These are phyloP conservation scores for Micrasema minimum DNA, from an alignment of 1,140 invertebrate species.

Conservation along the genomic window DNA sequence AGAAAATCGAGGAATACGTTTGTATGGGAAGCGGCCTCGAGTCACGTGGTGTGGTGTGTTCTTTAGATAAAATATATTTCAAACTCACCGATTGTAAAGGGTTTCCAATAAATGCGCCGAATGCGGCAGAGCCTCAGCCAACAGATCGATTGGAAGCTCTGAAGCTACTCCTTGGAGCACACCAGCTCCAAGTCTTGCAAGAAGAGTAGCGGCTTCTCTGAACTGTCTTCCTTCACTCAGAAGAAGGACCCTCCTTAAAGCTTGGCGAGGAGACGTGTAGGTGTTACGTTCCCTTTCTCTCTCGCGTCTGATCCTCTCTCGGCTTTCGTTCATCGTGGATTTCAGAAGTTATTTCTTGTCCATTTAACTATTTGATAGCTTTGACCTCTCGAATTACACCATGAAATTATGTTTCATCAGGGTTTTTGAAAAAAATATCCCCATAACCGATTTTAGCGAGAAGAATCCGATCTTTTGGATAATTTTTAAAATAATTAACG, in stretches of 20 bases:
- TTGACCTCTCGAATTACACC: no score
- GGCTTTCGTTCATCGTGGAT: slow-evolving; percentile 67
- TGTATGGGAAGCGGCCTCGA: no score
- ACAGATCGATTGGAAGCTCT: slow-evolving; percentile 86
- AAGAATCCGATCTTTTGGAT: no score
- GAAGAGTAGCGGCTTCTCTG: slow-evolving; percentile 80
- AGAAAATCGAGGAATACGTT: no score
- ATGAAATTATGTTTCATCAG: no score
- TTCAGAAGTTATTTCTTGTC: background rate
- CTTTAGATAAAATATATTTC: no score
- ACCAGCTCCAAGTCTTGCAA: slow-evolving; percentile 77
- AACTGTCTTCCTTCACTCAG: slow-evolving; percentile 83
- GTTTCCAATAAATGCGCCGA: slow-evolving; percentile 87
- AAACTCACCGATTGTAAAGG: slow-evolving; percentile 78
- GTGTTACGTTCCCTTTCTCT: slow-evolving; percentile 69
- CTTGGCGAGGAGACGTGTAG: slow-evolving; percentile 78
- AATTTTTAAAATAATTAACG: no score
- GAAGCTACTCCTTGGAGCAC: slow-evolving; percentile 77
- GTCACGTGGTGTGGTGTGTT: no score
- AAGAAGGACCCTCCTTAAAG: slow-evolving; percentile 77
- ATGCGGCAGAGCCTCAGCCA: slow-evolving; percentile 88
- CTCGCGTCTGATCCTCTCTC: slow-evolving; percentile 69
- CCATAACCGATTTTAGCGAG: no score
- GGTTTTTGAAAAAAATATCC: no score
- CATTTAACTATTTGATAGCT: background rate